Conservation (phyloP, 2,888 invertebrate genomes). For the Epinotia brunnichana region DNA sequence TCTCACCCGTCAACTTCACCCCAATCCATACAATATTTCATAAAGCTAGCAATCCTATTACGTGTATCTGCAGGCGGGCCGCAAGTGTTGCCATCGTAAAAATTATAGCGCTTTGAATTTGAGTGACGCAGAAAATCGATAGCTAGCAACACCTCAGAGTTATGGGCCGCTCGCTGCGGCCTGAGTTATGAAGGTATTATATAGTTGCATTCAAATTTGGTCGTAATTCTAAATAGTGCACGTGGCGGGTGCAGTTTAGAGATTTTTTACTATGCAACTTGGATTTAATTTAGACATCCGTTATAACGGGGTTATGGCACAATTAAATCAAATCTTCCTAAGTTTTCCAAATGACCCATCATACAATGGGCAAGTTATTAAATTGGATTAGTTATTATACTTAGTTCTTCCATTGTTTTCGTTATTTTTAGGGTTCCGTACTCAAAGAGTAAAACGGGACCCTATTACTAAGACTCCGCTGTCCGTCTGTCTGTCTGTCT, state of each 20-base stretch:
- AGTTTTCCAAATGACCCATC: no score
- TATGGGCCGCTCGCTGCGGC: conserved; percentile 9
- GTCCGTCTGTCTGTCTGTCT: no score
- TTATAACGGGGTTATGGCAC: no score
- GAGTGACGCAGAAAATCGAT: conserved; percentile 43
- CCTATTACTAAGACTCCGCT: no score
- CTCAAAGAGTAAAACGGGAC: no score
- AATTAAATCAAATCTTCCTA: no score
- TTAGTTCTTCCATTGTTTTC: no score
- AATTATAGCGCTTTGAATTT: conserved; percentile 50
- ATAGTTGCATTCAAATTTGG: conserved; percentile 14
- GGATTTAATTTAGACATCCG: neutral
- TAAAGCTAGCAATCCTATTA: conserved; percentile 25
- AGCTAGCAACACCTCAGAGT: conserved; percentile 38
- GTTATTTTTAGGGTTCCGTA: no score
- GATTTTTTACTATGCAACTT: neutral
- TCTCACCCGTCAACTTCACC: neutral
- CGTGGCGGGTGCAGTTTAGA: neutral
- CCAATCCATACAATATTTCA: neutral
- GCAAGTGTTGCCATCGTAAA: conserved; percentile 51
- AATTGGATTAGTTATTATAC: no score
- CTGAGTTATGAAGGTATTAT: conserved; percentile 20
- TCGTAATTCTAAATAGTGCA: neutral
- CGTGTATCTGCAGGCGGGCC: conserved; percentile 41
- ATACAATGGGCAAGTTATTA: no score